Evolutionary conservation across 1,140 invertebrate species (phyloP).

Genomic region (Caenorhabditis inopinata): DNA sequence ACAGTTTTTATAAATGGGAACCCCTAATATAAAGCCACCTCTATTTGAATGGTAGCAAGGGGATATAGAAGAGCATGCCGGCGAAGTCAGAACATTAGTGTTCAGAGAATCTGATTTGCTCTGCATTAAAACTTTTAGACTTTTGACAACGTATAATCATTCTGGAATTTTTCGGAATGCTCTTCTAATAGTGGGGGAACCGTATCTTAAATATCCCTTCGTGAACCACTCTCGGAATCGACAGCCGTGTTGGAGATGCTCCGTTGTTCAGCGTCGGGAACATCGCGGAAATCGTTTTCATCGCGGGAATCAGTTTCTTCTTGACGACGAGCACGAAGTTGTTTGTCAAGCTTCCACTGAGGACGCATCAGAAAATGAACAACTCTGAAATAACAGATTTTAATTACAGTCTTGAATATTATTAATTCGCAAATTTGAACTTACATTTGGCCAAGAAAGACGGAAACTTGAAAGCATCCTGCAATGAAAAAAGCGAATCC

Average conservation of each 20-base stretch:
- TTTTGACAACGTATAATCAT: too few relatives aligned
- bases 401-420: neutral
- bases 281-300: neutral
- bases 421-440: too few relatives aligned
- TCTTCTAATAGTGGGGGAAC: too few relatives aligned
- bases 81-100: too few relatives aligned
- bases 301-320: neutral
- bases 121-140: too few relatives aligned
- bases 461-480: constrained; percentile 34
- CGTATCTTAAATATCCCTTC: neutral
- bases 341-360: constrained; percentile 16
- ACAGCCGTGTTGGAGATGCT: constrained; percentile 46
- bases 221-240: neutral
- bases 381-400: neutral
- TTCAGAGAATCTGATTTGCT: too few relatives aligned
- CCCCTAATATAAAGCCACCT: too few relatives aligned
- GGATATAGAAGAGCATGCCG: too few relatives aligned
- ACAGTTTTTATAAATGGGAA: too few relatives aligned
- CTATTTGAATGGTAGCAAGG: too few relatives aligned
- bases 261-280: neutral
- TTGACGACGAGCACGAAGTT: neutral
- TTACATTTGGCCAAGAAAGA: constrained; percentile 45
- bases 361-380: constrained; percentile 26
- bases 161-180: too few relatives aligned
- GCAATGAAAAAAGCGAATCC: constrained; percentile 46